Evolutionary conservation across 2,113 vertebrate species (phyloP), one percentile per base, ranked within the genome.

Genomic region (Erythrolamprus reginae): DNA sequence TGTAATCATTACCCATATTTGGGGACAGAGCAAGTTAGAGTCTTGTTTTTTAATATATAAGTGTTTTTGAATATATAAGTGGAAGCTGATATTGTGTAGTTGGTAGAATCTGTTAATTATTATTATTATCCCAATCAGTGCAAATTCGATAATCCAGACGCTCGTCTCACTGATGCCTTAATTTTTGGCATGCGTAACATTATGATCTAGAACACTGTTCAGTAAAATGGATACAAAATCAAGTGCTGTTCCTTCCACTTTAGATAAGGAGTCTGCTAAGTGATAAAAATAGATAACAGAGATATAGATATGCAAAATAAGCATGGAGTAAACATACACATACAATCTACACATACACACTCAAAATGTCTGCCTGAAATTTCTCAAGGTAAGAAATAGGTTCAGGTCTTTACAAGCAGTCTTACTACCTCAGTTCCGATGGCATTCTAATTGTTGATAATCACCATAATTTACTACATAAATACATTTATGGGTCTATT

Each of bases 121-220:
- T 77, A 77, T 33, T 70, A 33, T 38, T 77, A 77, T 77, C n/a
- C 33, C 33, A 21, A 77, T 77, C 65, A n/a, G n/a, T n/a, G n/a
- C n/a, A n/a, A n/a, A n/a, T n/a, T n/a, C n/a, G n/a, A n/a, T n/a
- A n/a, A n/a, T n/a, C n/a, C n/a, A n/a, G n/a, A n/a, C n/a, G n/a
- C n/a, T n/a, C n/a, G n/a, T n/a, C n/a, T n/a, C n/a, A n/a, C n/a
- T n/a, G n/a, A n/a, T n/a, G n/a, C n/a, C n/a, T n/a, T n/a, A n/a
- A n/a, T n/a, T n/a, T n/a, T n/a, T n/a, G n/a, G n/a, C n/a, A n/a
- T n/a, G n/a, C n/a, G n/a, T n/a, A n/a, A n/a, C n/a, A n/a, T n/a
- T n/a, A n/a, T n/a, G n/a, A n/a, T n/a, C n/a, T n/a, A n/a, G 91
- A 65, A 94, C 93, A 94, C n/a, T 0, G 38, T 51, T 94, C 9